Evolutionary conservation across 1,140 invertebrate genomes (phyloP).

Genomic region (Pseudomyrmex sp.): DNA sequence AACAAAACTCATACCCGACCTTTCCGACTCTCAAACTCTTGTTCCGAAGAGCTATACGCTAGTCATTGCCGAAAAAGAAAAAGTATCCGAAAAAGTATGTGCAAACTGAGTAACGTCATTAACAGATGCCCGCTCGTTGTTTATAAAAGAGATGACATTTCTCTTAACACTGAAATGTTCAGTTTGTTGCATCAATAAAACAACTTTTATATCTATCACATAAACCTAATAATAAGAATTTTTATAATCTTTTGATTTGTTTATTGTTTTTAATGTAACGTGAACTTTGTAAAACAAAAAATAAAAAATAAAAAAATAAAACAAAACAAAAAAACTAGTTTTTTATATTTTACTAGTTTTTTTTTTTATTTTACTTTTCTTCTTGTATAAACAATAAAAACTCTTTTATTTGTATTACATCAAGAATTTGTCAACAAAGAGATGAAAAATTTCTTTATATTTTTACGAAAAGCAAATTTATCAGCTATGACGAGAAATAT

Average conservation of each 20-base stretch:
- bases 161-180: neutral
- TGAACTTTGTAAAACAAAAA: too few relatives aligned
- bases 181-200: neutral
- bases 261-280: too few relatives aligned
- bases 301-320: neutral
- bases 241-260: neutral
- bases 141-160: slow-evolving; percentile 1
- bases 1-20: slow-evolving; percentile 66
- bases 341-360: neutral
- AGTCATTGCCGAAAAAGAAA: neutral
- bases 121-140: slow-evolving; percentile 29
- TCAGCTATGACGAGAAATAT: neutral
- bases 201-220: neutral
- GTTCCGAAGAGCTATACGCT: neutral
- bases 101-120: slow-evolving; percentile 46
- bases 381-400: neutral
- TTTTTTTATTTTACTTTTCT: neutral
- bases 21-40: slow-evolving; percentile 29
- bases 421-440: neutral
- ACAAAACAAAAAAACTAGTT: neutral
- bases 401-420: neutral
- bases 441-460: neutral
- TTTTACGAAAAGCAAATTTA: neutral
- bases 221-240: too few relatives aligned
- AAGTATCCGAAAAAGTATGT: neutral